Evolutionary conservation across 2,888 invertebrate genomes (phyloP), one percentile per base, ranked within the genome.

Genomic region (Scotopteryx bipunctaria): DNA sequence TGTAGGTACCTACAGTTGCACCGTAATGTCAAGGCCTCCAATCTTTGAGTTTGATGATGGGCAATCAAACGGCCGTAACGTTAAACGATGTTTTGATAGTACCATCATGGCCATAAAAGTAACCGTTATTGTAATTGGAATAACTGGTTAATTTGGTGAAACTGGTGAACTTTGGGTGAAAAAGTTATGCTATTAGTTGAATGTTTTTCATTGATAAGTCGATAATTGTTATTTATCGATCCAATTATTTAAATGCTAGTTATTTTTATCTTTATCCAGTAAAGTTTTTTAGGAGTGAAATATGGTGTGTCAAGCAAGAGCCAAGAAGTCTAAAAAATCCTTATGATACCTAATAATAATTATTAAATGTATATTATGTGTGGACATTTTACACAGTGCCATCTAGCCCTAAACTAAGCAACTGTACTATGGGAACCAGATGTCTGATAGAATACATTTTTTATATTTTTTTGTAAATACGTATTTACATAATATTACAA

Each of bases 21-120:
- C 9, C 5, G 47, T 55, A 57, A 60, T 57, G 55, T 47, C 57
- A 60, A 53, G 60, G 60, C 37, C 50, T 29, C 35, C 35, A 51
- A 52, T 44, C 48, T 45, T 27, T 32, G 19, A 25, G 8, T 38
- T 46, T 52, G 44, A 59, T 53, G 49, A 53, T 38, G 35, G 48
- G 54, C 54, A 54, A 54, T 54, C 54, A 48, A 41, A 44, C 16
- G 40, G 44, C 35, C 35, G 40, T 53, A 47, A 53, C 14, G 21
- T 16, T 31, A 31, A 54, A 40, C 40, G 54, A 40, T 48, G 54
- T 48, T 48, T 47, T 41, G 40, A 44, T 48, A 36, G 43, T 44
- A 47, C 43, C 11, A 53, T 16, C 19, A 49, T 8, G 36, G 35
- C 44, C 32, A 44, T 54, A 35, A 49, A 54, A 44, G 23, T 48